Percentiles rank a stretch among this genome's conserved stretches.
Evolutionary conservation across 2,113 vertebrate genomes (phyloP).

Genomic region (Malurus elegans): DNA sequence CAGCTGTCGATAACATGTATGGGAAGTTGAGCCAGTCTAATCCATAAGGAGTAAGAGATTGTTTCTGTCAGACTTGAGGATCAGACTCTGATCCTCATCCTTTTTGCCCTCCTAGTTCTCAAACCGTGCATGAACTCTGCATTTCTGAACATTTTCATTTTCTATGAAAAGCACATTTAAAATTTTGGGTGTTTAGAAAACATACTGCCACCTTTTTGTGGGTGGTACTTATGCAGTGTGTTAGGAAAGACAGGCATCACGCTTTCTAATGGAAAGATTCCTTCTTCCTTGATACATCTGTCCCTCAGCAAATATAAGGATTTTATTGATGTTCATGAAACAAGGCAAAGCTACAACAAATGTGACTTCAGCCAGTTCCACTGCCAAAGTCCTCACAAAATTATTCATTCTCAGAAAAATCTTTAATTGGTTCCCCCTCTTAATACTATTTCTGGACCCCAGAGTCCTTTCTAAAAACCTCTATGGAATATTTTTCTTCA

Average conservation of each 20-base stretch:
- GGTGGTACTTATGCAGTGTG: not conserved
- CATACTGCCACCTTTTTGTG: rapidly evolving
- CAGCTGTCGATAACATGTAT: not conserved
- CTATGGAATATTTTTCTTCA: constrained; percentile 65
- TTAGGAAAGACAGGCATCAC: not conserved
- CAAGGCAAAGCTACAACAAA: not conserved
- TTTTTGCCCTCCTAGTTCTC: not conserved
- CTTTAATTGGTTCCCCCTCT: constrained; percentile 64
- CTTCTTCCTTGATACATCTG: not conserved
- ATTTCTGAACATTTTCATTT: not conserved
- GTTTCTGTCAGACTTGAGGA: not conserved
- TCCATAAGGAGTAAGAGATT: not conserved
- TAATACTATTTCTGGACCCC: constrained; percentile 40
- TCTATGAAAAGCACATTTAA: not conserved
- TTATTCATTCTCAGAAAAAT: constrained; percentile 45
- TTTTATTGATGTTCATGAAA: not conserved
- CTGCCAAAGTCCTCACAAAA: constrained; percentile 27
- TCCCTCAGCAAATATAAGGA: not conserved
- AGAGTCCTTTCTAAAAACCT: constrained; percentile 66
- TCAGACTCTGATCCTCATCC: not conserved
- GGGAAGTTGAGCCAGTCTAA: not conserved
- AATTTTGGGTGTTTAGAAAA: not conserved
- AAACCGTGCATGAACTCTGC: rapidly evolving
- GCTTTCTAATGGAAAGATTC: not conserved
- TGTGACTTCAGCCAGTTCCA: constrained; percentile 20